Evolutionary conservation across 53 echinoderm and acorn worm genomes (phyloP).

Genomic region (Holothuria leucospilota): DNA sequence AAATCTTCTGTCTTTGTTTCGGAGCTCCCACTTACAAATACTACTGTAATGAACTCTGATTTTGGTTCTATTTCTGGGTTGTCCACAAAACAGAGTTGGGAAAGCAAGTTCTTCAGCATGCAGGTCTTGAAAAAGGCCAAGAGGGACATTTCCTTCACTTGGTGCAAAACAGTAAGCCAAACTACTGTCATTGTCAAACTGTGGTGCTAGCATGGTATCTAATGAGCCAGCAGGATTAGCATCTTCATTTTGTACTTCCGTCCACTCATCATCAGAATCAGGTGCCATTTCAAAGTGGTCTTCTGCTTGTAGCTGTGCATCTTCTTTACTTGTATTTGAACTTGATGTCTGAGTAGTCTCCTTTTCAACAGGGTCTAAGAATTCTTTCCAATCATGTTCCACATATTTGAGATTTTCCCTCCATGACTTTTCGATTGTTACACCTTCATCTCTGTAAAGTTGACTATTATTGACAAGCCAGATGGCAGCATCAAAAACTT

Average conservation of each 20-base stretch:
- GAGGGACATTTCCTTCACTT: constrained; percentile 18
- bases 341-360: not conserved
- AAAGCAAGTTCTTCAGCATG: constrained; percentile 31
- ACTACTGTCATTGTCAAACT: not conserved
- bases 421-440: constrained; percentile 29
- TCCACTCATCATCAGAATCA: constrained; percentile 56
- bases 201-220: constrained; percentile 46
- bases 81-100: no score
- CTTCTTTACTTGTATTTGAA: not conserved
- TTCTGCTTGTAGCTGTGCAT: not conserved
- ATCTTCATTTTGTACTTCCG: constrained; percentile 35
- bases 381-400: constrained; percentile 16
- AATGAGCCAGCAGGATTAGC: constrained; percentile 24
- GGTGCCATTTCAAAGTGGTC: not conserved
- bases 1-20: no score
- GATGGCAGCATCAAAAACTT: constrained; percentile 56
- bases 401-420: not conserved
- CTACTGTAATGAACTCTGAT: no score
- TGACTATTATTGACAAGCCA: constrained; percentile 45
- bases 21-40: no score
- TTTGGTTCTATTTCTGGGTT: no score
- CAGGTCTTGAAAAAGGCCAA: constrained; percentile 39
- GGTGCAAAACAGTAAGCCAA: constrained; percentile 28
- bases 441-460: constrained; percentile 46
- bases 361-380: not conserved